phyloP scores from a whole-genome alignment of 2,797 vertebrate genomes.

The Lateolabrax maculatus region DNA sequence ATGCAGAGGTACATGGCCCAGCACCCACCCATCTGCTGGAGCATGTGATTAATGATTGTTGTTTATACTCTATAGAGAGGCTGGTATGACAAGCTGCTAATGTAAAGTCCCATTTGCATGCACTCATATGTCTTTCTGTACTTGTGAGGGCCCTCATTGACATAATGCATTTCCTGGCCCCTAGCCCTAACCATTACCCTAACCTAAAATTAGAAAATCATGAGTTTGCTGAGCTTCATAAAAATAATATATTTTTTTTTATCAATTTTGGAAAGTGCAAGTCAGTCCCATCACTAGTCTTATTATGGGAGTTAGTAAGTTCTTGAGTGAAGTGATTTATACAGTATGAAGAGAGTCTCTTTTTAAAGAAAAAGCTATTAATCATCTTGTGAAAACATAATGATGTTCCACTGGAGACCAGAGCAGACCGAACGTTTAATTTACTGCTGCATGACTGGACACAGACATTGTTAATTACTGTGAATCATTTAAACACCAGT shows the following conservation, averaged over 20 bases:
- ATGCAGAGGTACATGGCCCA: too few relatives aligned
- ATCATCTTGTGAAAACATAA: slow-evolving; percentile 13
- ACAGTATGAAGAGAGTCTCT: background rate
- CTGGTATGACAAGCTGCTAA: slow-evolving; percentile 5
- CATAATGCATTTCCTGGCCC: too few relatives aligned
- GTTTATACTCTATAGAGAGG: too few relatives aligned
- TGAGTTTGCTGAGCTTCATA: too few relatives aligned
- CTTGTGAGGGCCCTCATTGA: too few relatives aligned
- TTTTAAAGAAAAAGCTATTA: background rate
- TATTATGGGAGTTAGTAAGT: background rate
- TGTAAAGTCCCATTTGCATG: slow-evolving; percentile 1
- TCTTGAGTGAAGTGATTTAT: background rate
- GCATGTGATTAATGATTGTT: too few relatives aligned
- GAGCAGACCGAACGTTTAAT: slow-evolving; percentile 16
- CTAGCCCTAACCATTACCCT: too few relatives aligned
- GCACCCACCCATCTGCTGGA: too few relatives aligned
- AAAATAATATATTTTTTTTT: too few relatives aligned
- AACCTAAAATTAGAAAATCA: too few relatives aligned
- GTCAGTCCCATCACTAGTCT: background rate
- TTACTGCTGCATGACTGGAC: slow-evolving; percentile 13
- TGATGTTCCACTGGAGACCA: slow-evolving; percentile 14
- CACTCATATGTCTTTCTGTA: too few relatives aligned
- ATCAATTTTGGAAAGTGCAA: too few relatives aligned
- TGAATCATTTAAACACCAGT: slow-evolving; percentile 3
- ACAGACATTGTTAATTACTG: slow-evolving; percentile 11